Evolutionary conservation across 37 sponge, comb jelly and placozoan genomes (phyloP), one percentile per base, ranked within the genome.

Genomic region (Chondrosia reniformis): DNA sequence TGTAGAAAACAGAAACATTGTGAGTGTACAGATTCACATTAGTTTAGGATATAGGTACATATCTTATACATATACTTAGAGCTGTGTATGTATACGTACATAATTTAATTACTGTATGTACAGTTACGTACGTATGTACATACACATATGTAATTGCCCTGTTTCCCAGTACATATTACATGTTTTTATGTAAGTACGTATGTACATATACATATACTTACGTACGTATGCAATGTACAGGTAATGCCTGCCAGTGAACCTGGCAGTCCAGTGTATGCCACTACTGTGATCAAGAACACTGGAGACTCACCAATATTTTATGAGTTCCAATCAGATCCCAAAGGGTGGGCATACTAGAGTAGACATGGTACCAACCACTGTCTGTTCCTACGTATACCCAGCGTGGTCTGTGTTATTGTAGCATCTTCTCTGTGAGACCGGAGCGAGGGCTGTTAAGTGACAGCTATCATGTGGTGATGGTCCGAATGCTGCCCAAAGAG

Each of bases 261-360:
- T 28, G 84, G 79, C 2, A 75, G 81, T 44, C 63, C 89, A 49
- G 84, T 79, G 28, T 86, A 80, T 49, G 52, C 82, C 58, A 95
- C 89, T 28, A 75, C 82, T 0, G 58, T 80, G 24, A 22, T 91
- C 44, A 88, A 55, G 33, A 95, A 95, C 71, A n/a, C 2, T 34
- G 92, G 92, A 36, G 79, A 91, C 63, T 85, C 76, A 25, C 87
- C 96, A 7, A 67, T 88, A 49, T 33, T 77, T 39, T 95, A 76
- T 79, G 84, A 83, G 42, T 79, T 95, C 28, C 44, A 80, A n/a
- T 76, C 78, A 39, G 95, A 95, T 33, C 79, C 76, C 21, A 67
- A 42, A 27, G 76, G 80, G 87, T 91, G 56, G 76, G 79, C 76
- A 33, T 36, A 12, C 24, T 40, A 10, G 56, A 69, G 45, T 1